Conservation (phyloP, 2,797 vertebrate species). For the Varecia variegata region DNA sequence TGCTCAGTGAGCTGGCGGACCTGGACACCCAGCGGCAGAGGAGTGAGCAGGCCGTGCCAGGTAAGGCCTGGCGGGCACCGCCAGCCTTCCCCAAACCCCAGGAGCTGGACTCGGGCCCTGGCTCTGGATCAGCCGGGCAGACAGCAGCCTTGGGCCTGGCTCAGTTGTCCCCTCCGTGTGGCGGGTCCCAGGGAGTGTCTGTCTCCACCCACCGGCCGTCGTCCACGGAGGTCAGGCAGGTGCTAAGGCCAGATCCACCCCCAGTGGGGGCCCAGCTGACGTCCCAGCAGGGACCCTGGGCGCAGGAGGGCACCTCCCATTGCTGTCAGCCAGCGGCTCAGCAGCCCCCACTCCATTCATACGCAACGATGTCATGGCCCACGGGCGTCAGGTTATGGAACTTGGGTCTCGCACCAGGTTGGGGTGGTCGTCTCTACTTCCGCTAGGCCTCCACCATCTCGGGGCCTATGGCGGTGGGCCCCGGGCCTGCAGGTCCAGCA, state of each 20-base stretch:
- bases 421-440: neutral
- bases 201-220: rapidly evolving
- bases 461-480: rapidly evolving
- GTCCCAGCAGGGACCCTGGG: neutral
- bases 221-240: neutral
- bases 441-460: neutral
- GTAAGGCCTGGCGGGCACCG: constrained; percentile 58
- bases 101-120: neutral
- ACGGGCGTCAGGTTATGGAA: rapidly evolving
- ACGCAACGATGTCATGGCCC: neutral
- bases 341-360: no score
- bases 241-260: neutral
- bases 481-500: neutral
- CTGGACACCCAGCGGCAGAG: constrained; percentile 90
- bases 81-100: neutral
- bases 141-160: neutral
- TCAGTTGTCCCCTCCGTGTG: neutral
- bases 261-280: neutral
- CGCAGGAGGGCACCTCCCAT: neutral
- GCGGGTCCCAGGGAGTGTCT: no score
- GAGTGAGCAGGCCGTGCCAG: constrained; percentile 72
- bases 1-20: constrained; percentile 96
- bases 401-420: no score
- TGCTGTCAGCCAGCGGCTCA: no score
- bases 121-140: neutral